phyloP scores from a whole-genome alignment of 2,797 vertebrate genomes.

The Xiphorhynchus erythropygius region DNA sequence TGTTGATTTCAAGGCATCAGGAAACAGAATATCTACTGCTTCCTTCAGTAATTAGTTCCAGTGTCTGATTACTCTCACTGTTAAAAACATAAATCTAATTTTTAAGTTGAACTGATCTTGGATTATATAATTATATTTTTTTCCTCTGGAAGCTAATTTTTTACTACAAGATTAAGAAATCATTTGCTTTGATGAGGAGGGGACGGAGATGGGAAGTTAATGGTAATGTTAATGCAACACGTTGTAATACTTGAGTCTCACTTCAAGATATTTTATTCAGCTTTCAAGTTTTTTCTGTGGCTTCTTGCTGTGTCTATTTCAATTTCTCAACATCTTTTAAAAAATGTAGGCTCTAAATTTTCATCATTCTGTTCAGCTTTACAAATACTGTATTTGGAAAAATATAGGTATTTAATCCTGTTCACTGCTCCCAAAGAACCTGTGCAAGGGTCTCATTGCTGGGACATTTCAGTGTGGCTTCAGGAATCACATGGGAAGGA shows the following conservation, averaged over 20 bases:
- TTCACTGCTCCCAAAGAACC: background rate
- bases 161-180: background rate
- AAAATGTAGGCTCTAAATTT: background rate
- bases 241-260: background rate
- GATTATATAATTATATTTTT: background rate
- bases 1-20: conserved; percentile 20
- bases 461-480: background rate
- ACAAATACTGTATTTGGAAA: background rate
- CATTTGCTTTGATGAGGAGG: rapidly evolving
- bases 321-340: background rate
- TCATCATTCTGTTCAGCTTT: background rate
- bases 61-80: conserved; percentile 2
- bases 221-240: background rate
- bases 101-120: conserved; percentile 1
- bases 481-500: background rate
- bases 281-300: background rate
- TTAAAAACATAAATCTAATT: conserved; percentile 42
- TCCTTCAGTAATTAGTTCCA: conserved; percentile 36
- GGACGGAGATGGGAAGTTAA: background rate
- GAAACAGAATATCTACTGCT: conserved; percentile 25
- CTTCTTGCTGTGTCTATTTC: background rate
- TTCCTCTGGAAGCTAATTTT: background rate
- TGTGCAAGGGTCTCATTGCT: background rate
- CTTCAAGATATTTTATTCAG: background rate
- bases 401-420: background rate